phyloP scores from a whole-genome alignment of 1,140 invertebrate genomes.

The Zeugodacus cucurbitae region DNA sequence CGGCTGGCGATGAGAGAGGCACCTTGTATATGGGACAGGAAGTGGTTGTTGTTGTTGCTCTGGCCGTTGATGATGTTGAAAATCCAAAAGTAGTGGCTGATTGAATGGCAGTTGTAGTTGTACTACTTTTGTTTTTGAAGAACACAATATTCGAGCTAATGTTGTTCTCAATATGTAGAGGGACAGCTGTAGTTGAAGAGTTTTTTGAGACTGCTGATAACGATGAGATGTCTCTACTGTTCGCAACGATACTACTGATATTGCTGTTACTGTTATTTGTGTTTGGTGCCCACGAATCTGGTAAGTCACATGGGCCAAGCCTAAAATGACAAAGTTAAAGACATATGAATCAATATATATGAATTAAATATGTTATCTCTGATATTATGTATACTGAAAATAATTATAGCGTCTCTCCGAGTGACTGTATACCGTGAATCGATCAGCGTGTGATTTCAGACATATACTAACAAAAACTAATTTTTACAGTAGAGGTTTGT shows the following conservation, averaged over 20 bases:
- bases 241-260: slow-evolving; percentile 51
- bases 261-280: slow-evolving; percentile 41
- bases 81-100: slow-evolving; percentile 41
- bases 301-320: slow-evolving; percentile 67
- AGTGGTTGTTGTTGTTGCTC: slow-evolving; percentile 45
- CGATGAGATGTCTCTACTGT: slow-evolving; percentile 20
- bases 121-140: background rate
- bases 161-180: slow-evolving; percentile 34
- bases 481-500: too few relatives aligned
- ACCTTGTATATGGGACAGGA: slow-evolving; percentile 55
- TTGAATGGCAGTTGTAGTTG: slow-evolving; percentile 45
- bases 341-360: too few relatives aligned
- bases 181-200: slow-evolving; percentile 41
- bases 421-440: too few relatives aligned
- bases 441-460: too few relatives aligned
- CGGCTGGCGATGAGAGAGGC: slow-evolving; percentile 62
- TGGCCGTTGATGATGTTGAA: slow-evolving; percentile 43
- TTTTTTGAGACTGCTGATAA: slow-evolving; percentile 49
- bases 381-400: too few relatives aligned
- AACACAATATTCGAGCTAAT: background rate
- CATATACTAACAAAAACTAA: too few relatives aligned
- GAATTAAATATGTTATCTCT: too few relatives aligned
- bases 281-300: slow-evolving; percentile 65
- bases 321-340: slow-evolving; percentile 48
- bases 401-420: too few relatives aligned